Evolutionary conservation across 2,888 invertebrate genomes (phyloP).

Genomic region (Chrysomela aeneicollis): DNA sequence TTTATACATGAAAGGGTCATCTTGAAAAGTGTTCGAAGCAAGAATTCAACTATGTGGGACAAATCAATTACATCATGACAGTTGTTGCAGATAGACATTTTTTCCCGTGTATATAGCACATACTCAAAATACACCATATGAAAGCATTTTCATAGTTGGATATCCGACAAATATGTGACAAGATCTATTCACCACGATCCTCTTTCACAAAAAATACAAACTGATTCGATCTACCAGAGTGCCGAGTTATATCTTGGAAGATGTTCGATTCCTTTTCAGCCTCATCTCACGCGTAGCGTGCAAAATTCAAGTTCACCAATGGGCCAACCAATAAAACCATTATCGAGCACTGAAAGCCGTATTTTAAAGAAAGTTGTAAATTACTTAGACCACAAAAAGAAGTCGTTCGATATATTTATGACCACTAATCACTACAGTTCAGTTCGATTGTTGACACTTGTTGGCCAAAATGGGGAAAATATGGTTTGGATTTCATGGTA

Average conservation of each 20-base stretch:
- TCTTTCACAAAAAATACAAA: neutral
- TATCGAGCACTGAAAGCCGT: constrained; percentile 1
- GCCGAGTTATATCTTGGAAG: neutral
- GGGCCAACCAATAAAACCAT: constrained; percentile 27
- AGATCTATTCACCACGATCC: neutral
- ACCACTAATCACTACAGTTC: constrained; percentile 19
- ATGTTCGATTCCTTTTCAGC: neutral
- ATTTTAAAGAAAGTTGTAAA: constrained; percentile 20
- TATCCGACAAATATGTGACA: too few species aligned
- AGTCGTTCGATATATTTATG: constrained; percentile 22
- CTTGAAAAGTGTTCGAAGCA: too few species aligned
- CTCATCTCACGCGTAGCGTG: constrained; percentile 20
- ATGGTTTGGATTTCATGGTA: constrained; percentile 19
- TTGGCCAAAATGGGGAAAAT: constrained; percentile 17
- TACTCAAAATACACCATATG: too few species aligned
- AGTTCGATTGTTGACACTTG: constrained; percentile 19
- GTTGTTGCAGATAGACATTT: too few species aligned
- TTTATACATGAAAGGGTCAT: too few species aligned
- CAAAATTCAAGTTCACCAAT: constrained; percentile 15
- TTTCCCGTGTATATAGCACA: too few species aligned
- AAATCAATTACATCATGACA: too few species aligned
- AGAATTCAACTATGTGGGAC: too few species aligned
- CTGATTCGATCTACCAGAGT: neutral
- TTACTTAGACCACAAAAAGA: constrained; percentile 16
- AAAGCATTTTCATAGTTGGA: too few species aligned